These are phyloP conservation scores for Drosophila dunni DNA, from an alignment of 1,140 invertebrate genomes.

Conservation along the genomic window DNA sequence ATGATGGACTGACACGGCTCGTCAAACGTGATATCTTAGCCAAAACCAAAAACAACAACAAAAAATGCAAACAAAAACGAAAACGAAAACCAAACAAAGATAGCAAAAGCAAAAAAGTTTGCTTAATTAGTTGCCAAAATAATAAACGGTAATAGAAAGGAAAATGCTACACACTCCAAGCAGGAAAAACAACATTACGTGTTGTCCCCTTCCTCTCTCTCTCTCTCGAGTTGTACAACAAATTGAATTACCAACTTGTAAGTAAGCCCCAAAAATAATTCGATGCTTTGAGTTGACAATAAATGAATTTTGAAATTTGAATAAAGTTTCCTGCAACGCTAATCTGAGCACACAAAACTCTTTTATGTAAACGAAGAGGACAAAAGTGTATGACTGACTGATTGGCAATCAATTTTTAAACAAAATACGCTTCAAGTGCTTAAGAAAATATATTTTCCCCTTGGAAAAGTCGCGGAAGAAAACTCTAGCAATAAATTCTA, in stretches of 20 bases:
- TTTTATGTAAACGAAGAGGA: not conserved
- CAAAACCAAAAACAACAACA: conserved; percentile 39
- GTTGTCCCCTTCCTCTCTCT: conserved; percentile 23
- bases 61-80: conserved; percentile 12
- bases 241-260: conserved; percentile 67
- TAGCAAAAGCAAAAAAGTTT: conserved; percentile 66
- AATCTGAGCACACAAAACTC: not conserved
- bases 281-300: not conserved
- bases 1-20: conserved; percentile 52
- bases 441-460: not conserved
- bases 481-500: not conserved
- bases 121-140: conserved; percentile 77
- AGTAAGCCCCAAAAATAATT: conserved; percentile 13
- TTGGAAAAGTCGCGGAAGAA: not conserved
- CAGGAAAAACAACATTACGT: conserved; percentile 22
- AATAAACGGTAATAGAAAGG: conserved; percentile 50
- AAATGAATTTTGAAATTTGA: conserved; percentile 11
- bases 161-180: conserved; percentile 28
- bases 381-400: not conserved
- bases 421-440: not conserved
- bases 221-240: conserved; percentile 14
- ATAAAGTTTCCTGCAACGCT: not conserved
- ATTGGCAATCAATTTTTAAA: conserved; percentile 12
- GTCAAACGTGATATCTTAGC: conserved; percentile 68
- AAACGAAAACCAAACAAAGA: conserved; percentile 12